These are phyloP conservation scores for Butorides virescens DNA, from an alignment of 2,113 vertebrate species.

Conservation along the genomic window DNA sequence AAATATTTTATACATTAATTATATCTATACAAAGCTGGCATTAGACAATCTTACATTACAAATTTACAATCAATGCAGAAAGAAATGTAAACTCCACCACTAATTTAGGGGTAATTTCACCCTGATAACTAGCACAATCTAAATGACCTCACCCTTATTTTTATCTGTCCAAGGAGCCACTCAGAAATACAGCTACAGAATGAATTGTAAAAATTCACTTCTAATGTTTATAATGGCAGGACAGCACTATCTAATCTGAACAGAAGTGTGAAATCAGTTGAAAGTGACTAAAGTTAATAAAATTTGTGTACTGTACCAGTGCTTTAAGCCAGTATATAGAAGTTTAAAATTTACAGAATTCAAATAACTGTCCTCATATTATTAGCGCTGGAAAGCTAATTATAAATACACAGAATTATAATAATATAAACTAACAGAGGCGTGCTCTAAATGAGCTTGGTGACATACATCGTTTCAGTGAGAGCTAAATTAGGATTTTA, in stretches of 20 bases:
- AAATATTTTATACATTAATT: not conserved
- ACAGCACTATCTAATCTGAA: not conserved
- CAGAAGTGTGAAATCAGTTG: not conserved
- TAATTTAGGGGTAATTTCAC: not conserved
- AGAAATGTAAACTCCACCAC: not conserved
- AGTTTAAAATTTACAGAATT: not conserved
- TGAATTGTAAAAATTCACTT: not conserved
- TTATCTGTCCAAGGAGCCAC: not conserved
- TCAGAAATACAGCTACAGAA: not conserved
- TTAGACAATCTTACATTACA: slow-evolving; percentile 27
- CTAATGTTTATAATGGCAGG: not conserved
- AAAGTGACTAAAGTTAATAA: not conserved
- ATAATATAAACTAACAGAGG: not conserved
- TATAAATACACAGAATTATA: not conserved
- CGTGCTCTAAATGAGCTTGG: not conserved
- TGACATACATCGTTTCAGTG: not conserved
- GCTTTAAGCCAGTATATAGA: not conserved
- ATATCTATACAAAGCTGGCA: not conserved
- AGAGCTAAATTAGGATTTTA: not conserved
- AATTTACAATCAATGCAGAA: slow-evolving; percentile 20
- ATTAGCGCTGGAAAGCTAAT: not conserved
- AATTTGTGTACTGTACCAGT: not conserved
- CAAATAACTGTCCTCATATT: not conserved
- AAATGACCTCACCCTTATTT: not conserved
- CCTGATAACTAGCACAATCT: not conserved